Base-by-base conservation (phyloP, 1,140 invertebrate genomes). In the Pseudachorutes palmiensis region DNA sequence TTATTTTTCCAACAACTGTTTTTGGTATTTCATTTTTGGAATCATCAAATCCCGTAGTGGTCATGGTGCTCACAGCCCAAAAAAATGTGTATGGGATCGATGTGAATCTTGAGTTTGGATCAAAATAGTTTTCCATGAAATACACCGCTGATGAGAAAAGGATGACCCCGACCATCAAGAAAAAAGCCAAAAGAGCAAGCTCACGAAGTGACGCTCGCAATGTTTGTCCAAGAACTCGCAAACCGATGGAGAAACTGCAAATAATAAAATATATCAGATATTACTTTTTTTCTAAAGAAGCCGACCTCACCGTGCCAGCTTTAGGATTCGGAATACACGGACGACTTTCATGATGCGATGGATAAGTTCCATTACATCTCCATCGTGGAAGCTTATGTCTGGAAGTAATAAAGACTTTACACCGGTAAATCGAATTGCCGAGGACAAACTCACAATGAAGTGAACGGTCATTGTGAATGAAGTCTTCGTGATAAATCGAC, bases 1-100 rank as follows among this genome's bases (percentile, higher is more conserved):
- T 45, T 12, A 45, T 91, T 94, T 81, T 92, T 91, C 0, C 91
- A 91, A 3, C 85, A 88, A 87, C 92, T 91, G 36, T 45, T 19
- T 45, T 45, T 9, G 36, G 36, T 19, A 45, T 12, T 45, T 45
- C 36, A 45, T 45, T 45, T 45, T 19, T 45, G 36, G n/a, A n/a
- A 78, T 94, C 91, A 0, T 90, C 90, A 76, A 94, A 94, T 1
- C 90, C 82, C 19, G 68, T 51, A 1, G 62, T 69, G 1, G 64
- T 66, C 51, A 57, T 57, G 9, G 51, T 24, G 26, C 14, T 57
- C 3, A 57, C 14, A 24, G 51, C 51, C 51, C 51, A 57, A 22
- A 57, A 57, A 24, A 57, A 57, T 24, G 14, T 26, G 12, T 24
- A 5, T 57, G 51, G 51, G 24, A 57, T 57, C 5, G 51, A 57